Evolutionary conservation across 2,113 vertebrate genomes (phyloP), one percentile per base, ranked within the genome.

Genomic region (Chloebia gouldiae): DNA sequence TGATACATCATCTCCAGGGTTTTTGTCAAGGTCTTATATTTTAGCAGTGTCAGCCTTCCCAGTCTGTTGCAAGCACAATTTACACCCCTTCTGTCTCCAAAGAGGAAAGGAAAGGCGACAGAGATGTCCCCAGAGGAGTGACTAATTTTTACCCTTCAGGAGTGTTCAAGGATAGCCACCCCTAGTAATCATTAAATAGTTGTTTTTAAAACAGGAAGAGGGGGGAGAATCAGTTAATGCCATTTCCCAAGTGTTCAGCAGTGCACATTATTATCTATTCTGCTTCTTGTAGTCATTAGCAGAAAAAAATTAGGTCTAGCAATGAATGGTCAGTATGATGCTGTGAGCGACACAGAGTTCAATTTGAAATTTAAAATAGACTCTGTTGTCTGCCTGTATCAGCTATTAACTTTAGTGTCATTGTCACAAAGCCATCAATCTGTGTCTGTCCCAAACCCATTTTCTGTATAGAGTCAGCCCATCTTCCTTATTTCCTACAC

Each of bases 321-420:
- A 86, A 49, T 83, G 95, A 89, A 85, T 82, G 96, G 95, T 95
- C 96, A 96, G 79, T 82, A 40, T 69, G 88, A 93, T 85, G 88
- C 93, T 95, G 95, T 97, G 93, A 96, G 92, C 6, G 6, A 50
- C 65, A 65, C 54, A 16, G 83, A 81, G 72, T 97, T 92, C 86
- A 84, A 73, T 97, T 97, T 97, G 88, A 89, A 96, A 96, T 96
- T 92, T 96, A 90, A 97, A 97, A 94, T 90, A 84, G 93, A 88
- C 68, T 81, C 88, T 95, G 79, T 94, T 92, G 88, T 94, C 87
- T 94, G 92, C 88, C 84, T 93, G 0, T 81, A 73, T 93, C 91
- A 94, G 94, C 95, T 92, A 96, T 97, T 97, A 97, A 96, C 93
- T 97, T 94, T 60, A 77, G 81, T 97, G 93, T 96, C 95, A 92